Base-by-base conservation (phyloP, 2,888 invertebrate species). In the Mesochorus sp. region DNA sequence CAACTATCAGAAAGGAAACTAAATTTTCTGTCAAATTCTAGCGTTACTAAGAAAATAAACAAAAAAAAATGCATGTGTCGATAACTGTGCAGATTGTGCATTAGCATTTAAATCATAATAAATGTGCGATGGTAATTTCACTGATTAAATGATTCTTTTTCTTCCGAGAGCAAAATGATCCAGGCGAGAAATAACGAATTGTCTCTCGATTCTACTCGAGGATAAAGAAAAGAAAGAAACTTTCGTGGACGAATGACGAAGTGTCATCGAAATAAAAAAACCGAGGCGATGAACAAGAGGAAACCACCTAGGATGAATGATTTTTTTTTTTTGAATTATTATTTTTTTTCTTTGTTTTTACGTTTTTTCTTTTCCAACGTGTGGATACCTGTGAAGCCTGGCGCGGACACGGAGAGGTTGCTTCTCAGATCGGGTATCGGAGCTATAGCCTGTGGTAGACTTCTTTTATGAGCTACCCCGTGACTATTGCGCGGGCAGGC, bases 361-460 rank as follows among this genome's bases (percentile, higher is more conserved):
- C 80, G 88, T 88, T 82, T 90, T 84, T 83, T 91, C 89, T 91
- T 85, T 83, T 91, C 89, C 86, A 92, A 92, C 85, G 85, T 86
- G 79, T 85, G 86, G 88, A 85, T 92, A 93, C 93, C 91, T 92
- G 92, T 91, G 87, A 92, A 92, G 87, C 91, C 91, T 89, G 91
- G 91, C 86, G 90, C 90, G 88, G 90, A 90, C 85, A 89, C 87
- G 87, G 90, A 91, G 89, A 93, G 91, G 89, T 94, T 94, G 91
- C 94, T 94, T 92, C 97, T 95, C 92, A 97, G 95, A 93, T 96
- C 96, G 91, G 97, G 97, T 91, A 97, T 97, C 92, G 96, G 95
- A 91, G 93, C 93, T 91, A 96, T 95, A 92, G 96, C 94, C 93
- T 95, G 95, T 92, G 96, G 95, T 92, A 97, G 94, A 92, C 96